Evolutionary conservation across 2,797 vertebrate genomes (phyloP).

Genomic region (Cephalopachus bancanus): DNA sequence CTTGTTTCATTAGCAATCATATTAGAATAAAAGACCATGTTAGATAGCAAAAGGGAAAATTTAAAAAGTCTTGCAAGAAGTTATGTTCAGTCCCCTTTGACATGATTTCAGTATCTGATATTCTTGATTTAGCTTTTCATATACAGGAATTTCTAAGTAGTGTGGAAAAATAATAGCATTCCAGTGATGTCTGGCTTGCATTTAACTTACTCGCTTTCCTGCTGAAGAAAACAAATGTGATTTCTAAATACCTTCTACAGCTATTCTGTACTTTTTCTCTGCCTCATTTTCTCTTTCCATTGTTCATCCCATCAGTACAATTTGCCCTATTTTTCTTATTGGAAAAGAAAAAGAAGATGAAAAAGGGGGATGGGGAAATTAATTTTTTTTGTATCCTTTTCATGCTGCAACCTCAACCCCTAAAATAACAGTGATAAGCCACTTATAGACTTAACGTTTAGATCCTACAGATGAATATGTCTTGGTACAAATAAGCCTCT

Average conservation of each 20-base stretch:
- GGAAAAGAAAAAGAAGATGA: background rate
- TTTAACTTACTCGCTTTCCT: background rate
- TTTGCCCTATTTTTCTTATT: background rate
- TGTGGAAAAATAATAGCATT: background rate
- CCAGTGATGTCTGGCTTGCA: background rate
- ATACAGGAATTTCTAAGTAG: background rate
- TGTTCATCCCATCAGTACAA: background rate
- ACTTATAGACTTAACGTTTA: background rate
- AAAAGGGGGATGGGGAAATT: background rate
- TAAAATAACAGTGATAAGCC: background rate
- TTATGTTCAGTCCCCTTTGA: background rate
- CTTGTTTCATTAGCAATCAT: background rate
- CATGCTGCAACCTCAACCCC: background rate
- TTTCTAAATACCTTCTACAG: background rate
- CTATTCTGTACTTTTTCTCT: background rate
- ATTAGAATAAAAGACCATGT: background rate
- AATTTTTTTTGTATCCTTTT: background rate
- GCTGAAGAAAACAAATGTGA: background rate
- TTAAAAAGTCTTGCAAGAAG: background rate
- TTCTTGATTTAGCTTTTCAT: background rate
- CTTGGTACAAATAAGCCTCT: background rate
- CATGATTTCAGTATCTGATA: background rate
- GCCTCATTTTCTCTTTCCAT: background rate
- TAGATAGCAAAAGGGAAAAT: background rate
- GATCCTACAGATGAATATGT: background rate